Evolutionary conservation across 2,888 invertebrate genomes (phyloP), one percentile per base, ranked within the genome.

Genomic region (Crossocerus cetratus): DNA sequence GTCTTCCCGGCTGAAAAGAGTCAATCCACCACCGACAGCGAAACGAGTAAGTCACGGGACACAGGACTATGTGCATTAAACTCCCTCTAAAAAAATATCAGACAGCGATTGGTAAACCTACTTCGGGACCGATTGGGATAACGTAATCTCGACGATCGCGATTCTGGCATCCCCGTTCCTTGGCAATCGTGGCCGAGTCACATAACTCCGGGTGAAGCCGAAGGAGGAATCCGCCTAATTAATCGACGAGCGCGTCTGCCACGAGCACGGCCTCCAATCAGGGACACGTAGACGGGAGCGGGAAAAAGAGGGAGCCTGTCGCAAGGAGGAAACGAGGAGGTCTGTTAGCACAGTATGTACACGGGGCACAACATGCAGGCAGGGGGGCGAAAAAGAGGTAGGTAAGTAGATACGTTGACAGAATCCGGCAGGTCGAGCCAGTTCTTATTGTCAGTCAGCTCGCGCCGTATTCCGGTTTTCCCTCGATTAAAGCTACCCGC

Each of bases 391-490:
- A n/a, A 16, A 44, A 43, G 18, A 16, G 18, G n/a, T 18, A 18
- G 42, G 23, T n/a, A 63, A 65, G 71, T 67, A 74, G 67, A 58
- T 75, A 20, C 8, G 42, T 61, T n/a, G 44, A 13, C 43, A 74
- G 75, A 74, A 70, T 74, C 62, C 54, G 56, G 62, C 61, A 55
- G 11, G 45, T 20, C 44, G 77, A 55, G 32, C 69, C 68, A 63
- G 73, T 62, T 73, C 77, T 74, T 77, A 83, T 83, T 82, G 84
- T 82, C 80, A 82, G 81, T 84, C 81, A 76, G 69, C 70, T 44
- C 58, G 69, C 70, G 61, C 49, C 63, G 80, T 78, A 86, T 87
- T 86, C 86, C 83, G 83, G 81, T 86, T 87, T 86, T 75, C 79
- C 55, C 75, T 74, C 65, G 78, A 86, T 84, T 84, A 84, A 83